Conservation (phyloP, 1,140 invertebrate genomes). For the Bathynomus jamesi region DNA sequence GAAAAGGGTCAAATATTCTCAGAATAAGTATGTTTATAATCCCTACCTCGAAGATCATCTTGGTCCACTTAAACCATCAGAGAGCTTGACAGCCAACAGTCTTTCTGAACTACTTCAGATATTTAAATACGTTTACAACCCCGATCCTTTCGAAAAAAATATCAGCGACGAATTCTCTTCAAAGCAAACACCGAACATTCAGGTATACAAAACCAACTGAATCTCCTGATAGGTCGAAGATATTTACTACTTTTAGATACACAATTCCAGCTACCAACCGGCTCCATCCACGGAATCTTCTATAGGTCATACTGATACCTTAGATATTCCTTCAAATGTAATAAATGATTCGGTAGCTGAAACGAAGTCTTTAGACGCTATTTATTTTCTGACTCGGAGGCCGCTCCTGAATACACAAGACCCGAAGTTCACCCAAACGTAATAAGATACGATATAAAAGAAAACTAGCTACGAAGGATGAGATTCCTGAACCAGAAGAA, state of each 20-base stretch:
- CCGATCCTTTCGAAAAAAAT: slow-evolving; percentile 11
- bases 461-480: background rate
- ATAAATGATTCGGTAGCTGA: slow-evolving; percentile 30
- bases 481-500: background rate
- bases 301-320: no score
- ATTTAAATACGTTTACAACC: slow-evolving; percentile 29
- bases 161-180: background rate
- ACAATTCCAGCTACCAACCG: slow-evolving; percentile 6
- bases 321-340: background rate
- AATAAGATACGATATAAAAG: background rate
- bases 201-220: slow-evolving; percentile 34
- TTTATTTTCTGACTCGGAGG: slow-evolving; percentile 31
- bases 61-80: background rate
- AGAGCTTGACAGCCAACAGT: slow-evolving; percentile 27
- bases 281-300: slow-evolving; percentile 10
- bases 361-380: slow-evolving; percentile 34
- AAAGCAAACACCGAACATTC: slow-evolving; percentile 15
- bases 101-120: slow-evolving; percentile 33
- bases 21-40: background rate
- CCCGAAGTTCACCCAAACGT: background rate
- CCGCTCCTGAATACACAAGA: slow-evolving; percentile 24
- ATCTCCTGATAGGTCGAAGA: background rate
- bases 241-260: slow-evolving; percentile 10
- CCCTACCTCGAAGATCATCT: background rate
- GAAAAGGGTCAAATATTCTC: background rate